A percentile compares a stretch with the other conserved stretches of the same genome.
These are phyloP conservation scores for Erynnis tages DNA, from an alignment of 2,888 invertebrate genomes.

Conservation along the genomic window DNA sequence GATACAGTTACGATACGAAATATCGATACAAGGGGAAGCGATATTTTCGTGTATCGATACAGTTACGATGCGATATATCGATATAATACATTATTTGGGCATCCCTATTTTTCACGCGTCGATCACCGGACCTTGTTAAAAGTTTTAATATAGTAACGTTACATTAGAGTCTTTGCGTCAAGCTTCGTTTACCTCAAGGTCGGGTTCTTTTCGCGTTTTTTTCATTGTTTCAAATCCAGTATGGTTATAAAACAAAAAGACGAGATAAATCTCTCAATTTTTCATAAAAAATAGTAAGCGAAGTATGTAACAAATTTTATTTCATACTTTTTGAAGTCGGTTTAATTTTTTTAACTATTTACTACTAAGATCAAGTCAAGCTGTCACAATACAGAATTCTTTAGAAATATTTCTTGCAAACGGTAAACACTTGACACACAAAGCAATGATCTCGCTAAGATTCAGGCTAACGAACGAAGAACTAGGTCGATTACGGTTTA, in stretches of 20 bases:
- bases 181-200: conserved; percentile 20
- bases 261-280: background rate
- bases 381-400: no score
- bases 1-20: no score
- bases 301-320: no score
- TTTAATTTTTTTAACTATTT: no score
- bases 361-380: no score
- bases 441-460: background rate
- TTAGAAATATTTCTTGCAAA: no score
- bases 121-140: conserved; percentile 5
- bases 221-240: background rate
- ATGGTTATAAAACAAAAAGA: background rate
- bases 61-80: no score
- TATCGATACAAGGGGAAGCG: no score
- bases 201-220: conserved; percentile 1
- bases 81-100: no score
- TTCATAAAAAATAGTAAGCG: background rate
- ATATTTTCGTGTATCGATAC: no score
- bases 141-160: conserved; percentile 2
- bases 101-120: conserved; percentile 3
- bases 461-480: background rate
- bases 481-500: conserved; percentile 8
- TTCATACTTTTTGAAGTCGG: no score
- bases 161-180: conserved; percentile 1
- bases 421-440: background rate